These are phyloP conservation scores for Samia ricini DNA, from an alignment of 1,140 invertebrate species.

Conservation along the genomic window DNA sequence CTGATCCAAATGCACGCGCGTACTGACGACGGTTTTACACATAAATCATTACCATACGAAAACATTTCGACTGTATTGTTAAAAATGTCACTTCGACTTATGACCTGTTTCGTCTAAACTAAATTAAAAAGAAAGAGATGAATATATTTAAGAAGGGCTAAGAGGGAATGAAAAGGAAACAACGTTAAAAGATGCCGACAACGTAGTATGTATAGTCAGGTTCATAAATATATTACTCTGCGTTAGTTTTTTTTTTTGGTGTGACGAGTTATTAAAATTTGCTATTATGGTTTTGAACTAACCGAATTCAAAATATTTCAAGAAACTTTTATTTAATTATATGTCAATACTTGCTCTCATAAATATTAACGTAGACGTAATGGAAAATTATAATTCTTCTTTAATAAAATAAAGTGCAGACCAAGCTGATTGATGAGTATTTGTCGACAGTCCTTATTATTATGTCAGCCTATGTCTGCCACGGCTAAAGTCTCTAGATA, in stretches of 20 bases:
- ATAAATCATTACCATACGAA: constrained; percentile 76
- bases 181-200: constrained; percentile 61
- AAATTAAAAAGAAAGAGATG: constrained; percentile 62
- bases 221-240: constrained; percentile 7
- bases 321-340: neutral
- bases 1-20: constrained; percentile 50
- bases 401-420: no score
- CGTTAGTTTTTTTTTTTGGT: constrained; percentile 3
- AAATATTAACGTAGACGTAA: no score
- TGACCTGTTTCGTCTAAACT: constrained; percentile 69
- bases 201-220: constrained; percentile 18
- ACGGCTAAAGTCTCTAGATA: no score
- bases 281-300: neutral
- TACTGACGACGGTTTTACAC: constrained; percentile 62
- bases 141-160: constrained; percentile 30
- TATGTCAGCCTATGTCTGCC: no score
- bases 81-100: constrained; percentile 74
- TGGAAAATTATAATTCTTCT: no score
- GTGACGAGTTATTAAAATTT: neutral
- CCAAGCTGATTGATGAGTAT: no score
- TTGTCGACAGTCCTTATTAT: no score
- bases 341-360: no score
- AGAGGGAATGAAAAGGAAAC: constrained; percentile 38
- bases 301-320: neutral
- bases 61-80: constrained; percentile 74